Evolutionary conservation across 2,797 vertebrate species (phyloP).

Genomic region (Otus scops): DNA sequence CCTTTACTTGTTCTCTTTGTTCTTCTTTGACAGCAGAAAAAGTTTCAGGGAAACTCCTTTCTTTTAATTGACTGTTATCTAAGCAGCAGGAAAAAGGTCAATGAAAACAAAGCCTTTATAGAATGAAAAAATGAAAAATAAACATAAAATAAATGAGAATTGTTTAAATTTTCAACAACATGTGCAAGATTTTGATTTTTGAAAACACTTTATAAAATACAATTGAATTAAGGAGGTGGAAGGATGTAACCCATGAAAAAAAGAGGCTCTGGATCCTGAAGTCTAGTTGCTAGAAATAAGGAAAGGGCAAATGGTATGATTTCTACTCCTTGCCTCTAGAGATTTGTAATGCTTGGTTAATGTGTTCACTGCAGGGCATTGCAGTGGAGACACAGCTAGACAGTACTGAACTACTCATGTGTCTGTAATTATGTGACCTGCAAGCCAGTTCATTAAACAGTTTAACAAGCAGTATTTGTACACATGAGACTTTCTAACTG

Average conservation of each 20-base stretch:
- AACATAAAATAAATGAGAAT: not conserved
- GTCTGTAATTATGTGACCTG: not conserved
- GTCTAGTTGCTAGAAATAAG: not conserved
- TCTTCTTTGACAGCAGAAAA: slow-evolving; percentile 60
- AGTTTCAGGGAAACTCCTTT: not conserved
- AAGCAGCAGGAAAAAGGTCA: not conserved
- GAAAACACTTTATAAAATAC: not conserved
- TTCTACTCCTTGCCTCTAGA: not conserved
- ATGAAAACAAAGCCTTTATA: not conserved
- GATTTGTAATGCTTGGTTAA: not conserved
- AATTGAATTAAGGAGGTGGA: not conserved
- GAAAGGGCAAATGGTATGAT: not conserved
- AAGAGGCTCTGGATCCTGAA: not conserved
- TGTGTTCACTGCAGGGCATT: not conserved
- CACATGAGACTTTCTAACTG: not conserved
- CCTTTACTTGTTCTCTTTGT: not conserved
- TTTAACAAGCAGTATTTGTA: not conserved
- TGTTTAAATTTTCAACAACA: not conserved
- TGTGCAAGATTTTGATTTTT: not conserved
- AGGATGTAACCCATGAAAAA: not conserved
- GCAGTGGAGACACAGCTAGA: not conserved
- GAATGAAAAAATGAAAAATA: not conserved
- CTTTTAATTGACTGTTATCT: not conserved
- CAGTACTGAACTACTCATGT: not conserved
- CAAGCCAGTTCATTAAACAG: not conserved